Evolutionary conservation across 2,797 vertebrate genomes (phyloP), one percentile per base, ranked within the genome.

Genomic region (Parauchenoglanis ngamensis): DNA sequence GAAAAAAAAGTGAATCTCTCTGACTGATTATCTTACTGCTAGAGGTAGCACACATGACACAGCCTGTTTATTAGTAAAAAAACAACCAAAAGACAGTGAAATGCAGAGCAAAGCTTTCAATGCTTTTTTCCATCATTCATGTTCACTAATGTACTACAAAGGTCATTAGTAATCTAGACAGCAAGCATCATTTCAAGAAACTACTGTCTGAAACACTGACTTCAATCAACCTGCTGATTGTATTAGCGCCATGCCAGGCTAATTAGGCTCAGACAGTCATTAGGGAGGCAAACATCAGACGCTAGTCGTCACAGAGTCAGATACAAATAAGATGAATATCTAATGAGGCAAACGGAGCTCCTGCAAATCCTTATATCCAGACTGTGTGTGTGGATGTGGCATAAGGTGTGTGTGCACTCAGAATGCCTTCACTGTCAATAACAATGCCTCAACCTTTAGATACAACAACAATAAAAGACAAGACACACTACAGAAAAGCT

Each of bases 261-360:
- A 93, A 94, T 94, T 94, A 92, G 87, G 90, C 90, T 88, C 90
- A 89, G 92, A 94, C 92, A 93, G 89, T 92, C 93, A 93, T 91
- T 92, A 65, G 91, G 92, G 89, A 92, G 90, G 91, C 91, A 92
- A 87, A 91, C 88, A 91, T 94, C 91, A 90, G 81, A 89, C 73
- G 23, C 23, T 68, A 89, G 91, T 86, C 25, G 77, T 85, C 78
- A 89, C 93, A 90, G 90, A 94, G 93, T 92, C 92, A 92, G 92
- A 92, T 90, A 92, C 88, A 92, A 91, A 92, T 88, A 35, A 86
- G 85, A 85, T 93, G 94, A 95, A 94, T 95, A 94, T 91, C 92
- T 90, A 92, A 94, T 93, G 92, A 94, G 92, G 83, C 23, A 70
- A 93, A 93, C 91, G 92, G 86, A 90, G 93, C 87, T 13, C 31